Evolutionary conservation across 2,888 invertebrate genomes (phyloP), one percentile per base, ranked within the genome.

Genomic region (Tipula confusa): DNA sequence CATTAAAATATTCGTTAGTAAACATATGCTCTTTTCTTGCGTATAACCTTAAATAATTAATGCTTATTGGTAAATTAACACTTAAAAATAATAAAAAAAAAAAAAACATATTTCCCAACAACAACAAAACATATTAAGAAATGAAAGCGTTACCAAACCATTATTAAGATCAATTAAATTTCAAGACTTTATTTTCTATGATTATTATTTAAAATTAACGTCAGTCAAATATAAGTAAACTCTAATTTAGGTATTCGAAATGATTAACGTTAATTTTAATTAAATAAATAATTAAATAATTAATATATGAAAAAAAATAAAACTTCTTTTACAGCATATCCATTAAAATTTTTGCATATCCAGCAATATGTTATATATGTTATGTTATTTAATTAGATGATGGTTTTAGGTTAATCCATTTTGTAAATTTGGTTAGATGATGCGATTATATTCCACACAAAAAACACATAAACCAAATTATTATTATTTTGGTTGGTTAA

Each of bases 121-220:
- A 64, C 18, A 43, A n/a, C n/a, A n/a, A 64, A 64, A 64, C n/a
- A n/a, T n/a, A 24, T 64, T 64, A 33, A 2, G 64, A 64, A 64
- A 64, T 64, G 64, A 64, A 64, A 64, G 64, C 64, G 64, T 64
- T 64, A 64, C 64, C 64, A 64, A 64, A 24, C 64, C 64, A 64
- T 24, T 64, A 64, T 24, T 64, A 64, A 64, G 24, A 24, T 64
- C 2, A 18, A 64, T 64, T 24, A 64, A 24, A 64, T 64, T 64
- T 64, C 7, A 9, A 64, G 24, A 64, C n/a, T 11, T 64, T 24
- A 9, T 24, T 18, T 18, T 64, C 24, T 64, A 64, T 2, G 64
- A 64, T 64, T 18, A 48, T 48, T 48, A 18, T 18, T 18, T 64
- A 24, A 24, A 18, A 64, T 64, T 64, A 24, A 24, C 18, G 64